Conservation (phyloP, 2,113 vertebrate species). For the Acrocephalus arundinaceus region DNA sequence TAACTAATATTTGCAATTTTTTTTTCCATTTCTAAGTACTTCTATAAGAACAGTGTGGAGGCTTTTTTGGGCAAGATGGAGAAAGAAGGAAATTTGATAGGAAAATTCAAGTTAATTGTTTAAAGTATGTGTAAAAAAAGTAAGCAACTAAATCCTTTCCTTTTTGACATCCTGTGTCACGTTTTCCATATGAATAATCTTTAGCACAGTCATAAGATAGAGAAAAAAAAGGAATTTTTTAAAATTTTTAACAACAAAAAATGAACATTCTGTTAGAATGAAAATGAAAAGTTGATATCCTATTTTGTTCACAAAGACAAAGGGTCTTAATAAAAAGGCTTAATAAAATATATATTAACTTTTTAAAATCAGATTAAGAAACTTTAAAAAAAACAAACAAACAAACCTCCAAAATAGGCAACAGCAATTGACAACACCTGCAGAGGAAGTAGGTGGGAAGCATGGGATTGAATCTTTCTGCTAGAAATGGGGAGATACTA, state of each 20-base stretch:
- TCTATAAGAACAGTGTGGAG: background rate
- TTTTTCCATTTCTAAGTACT: background rate
- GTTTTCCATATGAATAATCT: background rate
- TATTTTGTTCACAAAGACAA: background rate
- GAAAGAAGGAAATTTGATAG: background rate
- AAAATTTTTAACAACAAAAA: background rate
- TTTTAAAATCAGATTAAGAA: background rate
- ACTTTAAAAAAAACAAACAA: too few species aligned
- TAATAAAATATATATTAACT: background rate
- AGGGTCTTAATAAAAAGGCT: background rate
- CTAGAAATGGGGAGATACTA: background rate
- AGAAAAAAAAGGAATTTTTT: rapidly evolving
- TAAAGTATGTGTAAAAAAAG: background rate
- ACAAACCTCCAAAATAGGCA: too few species aligned
- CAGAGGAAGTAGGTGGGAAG: background rate
- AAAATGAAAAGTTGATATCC: background rate
- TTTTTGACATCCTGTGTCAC: background rate
- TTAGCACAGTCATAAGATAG: background rate
- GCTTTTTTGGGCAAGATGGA: background rate
- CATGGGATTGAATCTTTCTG: background rate
- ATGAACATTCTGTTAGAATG: background rate
- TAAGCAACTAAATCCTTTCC: background rate
- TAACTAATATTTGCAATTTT: background rate
- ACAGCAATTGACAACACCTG: background rate
- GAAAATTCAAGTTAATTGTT: background rate